Base-by-base conservation (phyloP, 2,888 invertebrate genomes). In the Julus scanicus region DNA sequence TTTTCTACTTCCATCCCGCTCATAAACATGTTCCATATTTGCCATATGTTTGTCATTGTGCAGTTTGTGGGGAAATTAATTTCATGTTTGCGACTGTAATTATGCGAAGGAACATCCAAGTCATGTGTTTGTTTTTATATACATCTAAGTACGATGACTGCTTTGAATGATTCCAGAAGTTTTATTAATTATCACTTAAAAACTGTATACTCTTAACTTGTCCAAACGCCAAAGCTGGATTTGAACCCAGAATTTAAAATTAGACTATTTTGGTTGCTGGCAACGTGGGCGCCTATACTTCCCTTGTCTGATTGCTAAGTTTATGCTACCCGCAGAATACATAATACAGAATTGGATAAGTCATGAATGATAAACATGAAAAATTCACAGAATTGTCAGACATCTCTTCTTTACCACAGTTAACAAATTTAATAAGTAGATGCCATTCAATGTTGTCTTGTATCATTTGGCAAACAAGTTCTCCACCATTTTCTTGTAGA, bases 31-130 rank as follows among this genome's bases (percentile, higher is more conserved):
- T 80, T 80, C 80, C 80, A 80, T 29, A 80, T 80, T 37, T 80
- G 80, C 80, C 80, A 80, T 80, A 80, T 80, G 80, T 80, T 80
- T 80, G 80, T 80, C 80, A 80, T 80, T 80, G 80, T 80, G 80
- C 80, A 80, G 80, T 80, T 80, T 80, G 29, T 39, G 80, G 29
- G 29, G 80, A 80, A 80, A 80, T 80, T 80, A 80, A 80, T 80
- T 80, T 80, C 15, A 29, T 80, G 80, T 80, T 80, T 80, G 80
- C 80, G 80, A 80, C 80, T 37, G 37, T 80, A 80, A 80, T 80
- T 80, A 80, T 37, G 80, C 80, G 13, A 80, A 29, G 80, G 37
- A 80, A 37, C 80, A 80, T 39, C 80, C 80, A 39, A 37, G 3
- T 80, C 37, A 37, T 80, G 20, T 29, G 80, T 80, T 80, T 80